Base-by-base conservation (phyloP, 2,113 vertebrate genomes). In the Panurus biarmicus region DNA sequence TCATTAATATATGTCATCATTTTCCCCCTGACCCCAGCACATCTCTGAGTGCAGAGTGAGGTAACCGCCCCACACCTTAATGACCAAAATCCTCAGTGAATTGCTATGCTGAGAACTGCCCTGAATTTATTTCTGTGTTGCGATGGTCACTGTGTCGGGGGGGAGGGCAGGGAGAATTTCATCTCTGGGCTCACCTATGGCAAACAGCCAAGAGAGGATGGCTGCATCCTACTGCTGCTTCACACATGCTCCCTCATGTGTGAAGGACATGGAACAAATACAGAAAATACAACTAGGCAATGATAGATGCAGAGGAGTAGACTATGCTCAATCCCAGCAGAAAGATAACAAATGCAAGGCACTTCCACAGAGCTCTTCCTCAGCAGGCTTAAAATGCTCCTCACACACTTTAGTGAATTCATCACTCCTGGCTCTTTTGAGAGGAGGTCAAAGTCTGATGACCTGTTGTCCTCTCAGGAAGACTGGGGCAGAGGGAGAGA, bases 101-200 rank as follows among this genome's bases (percentile, higher is more conserved):
- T 26, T 58, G 15, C 56, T 80, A 19, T 31, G 31, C 31, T 35
- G 45, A 77, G 67, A 58, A 38, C 22, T 61, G n/a, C 24, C 47
- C 6, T 2, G 31, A 48, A 33, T 26, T 71, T 53, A 33, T 26
- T 71, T 53, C 5, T 4, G 24, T 3, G 4, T 20, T 51, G 15
- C 6, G 29, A 11, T 29, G 42, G 64, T 13, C 38, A 10, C 42
- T 26, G 0, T 19, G 17, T 12, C 0, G 0, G 9, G 10, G 6
- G 7, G 33, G 9, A 13, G 13, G 11, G 20, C 20, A 14, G 19
- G 35, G 6, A 62, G 72, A 51, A 70, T 33, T 65, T 69, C 2
- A 48, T 40, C 26, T 81, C 40, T 57, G 42, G 70, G 67, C 66
- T 66, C 71, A 48, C 25, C 73, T 66, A 5, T 47, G 87, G 70